Base-by-base conservation (phyloP, 53 echinoderm and acorn worm species). In the Glandiceps talaboti region DNA sequence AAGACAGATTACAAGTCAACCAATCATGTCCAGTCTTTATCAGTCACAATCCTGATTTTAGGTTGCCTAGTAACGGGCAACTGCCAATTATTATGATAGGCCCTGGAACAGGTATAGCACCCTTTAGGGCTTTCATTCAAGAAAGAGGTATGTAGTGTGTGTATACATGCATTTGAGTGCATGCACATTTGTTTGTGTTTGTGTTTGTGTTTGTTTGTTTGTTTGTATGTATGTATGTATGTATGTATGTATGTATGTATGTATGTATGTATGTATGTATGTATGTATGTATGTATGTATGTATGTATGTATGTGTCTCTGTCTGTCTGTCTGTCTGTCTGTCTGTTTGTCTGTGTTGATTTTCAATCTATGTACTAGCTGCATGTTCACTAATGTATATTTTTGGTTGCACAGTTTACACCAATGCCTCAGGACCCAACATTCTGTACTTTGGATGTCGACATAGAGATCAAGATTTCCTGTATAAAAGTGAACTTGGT, bases 371-470 rank as follows among this genome's bases (percentile, higher is more conserved):
- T n/a, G n/a, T n/a, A n/a, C n/a, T n/a, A n/a, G n/a, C n/a, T n/a
- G n/a, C n/a, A n/a, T n/a, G n/a, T n/a, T n/a, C n/a, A n/a, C n/a
- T n/a, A n/a, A n/a, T n/a, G n/a, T n/a, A n/a, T n/a, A n/a, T n/a
- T n/a, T n/a, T n/a, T n/a, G n/a, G n/a, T n/a, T 1, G 14, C 10
- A 20, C 79, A 84, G 84, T 84, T 1, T 26, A 27, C 32, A 28
- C 76, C 14, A n/a, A n/a, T 31, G 85, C 85, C 32, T 79, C 79
- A 26, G 85, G 85, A 26, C 75, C 33, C 33, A 85, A 85, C 28
- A 31, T 85, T 14, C 85, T 85, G 20, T 85, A 79, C 80, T 85
- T 85, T 64, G 85, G 85, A 28, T 80, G 85, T 30, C 79, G 85
- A 76, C 85, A 85, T 1, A 28, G 75, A 14, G 75, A 33, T 14